Base-by-base conservation (phyloP, 2,113 vertebrate species). In the Otolemur garnettii region DNA sequence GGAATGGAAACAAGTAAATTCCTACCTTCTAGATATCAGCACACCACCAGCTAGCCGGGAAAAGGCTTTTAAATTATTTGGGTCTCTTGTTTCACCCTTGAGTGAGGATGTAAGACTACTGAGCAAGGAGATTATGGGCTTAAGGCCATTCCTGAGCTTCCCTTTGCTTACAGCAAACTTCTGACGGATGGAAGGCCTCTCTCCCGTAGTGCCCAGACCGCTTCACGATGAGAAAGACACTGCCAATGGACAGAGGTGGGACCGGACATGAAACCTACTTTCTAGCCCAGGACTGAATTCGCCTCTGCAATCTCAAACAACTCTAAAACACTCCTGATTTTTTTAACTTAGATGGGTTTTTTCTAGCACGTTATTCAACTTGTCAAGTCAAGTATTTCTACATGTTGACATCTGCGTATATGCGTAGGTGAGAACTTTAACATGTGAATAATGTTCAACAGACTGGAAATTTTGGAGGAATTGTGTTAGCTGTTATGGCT, bases 311-410 rank as follows among this genome's bases (percentile, higher is more conserved):
- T 71, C 45, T 87, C 42, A 38, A 30, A 33, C 35, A 71, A 59
- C 19, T 26, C 57, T n/a, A 55, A 24, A 35, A 77, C 50, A 60
- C 12, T 75, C 28, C 26, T 38, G n/a, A 84, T 62, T 62, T 57
- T 91, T 88, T 15, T 64, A 87, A 88, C 30, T 55, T 42, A 60
- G 88, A 19, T 7, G 5, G 71, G 60, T 72, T 71, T 71, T 59
- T 15, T 38, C 42, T 68, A 91, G 42, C 3, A 72, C 4, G 50
- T 74, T 30, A 57, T 60, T 85, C 28, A 75, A 62, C 15, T 87
- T 93, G 91, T 19, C 57, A 97, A 94, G 26, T n/a, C 38, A 97
- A 42, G 86, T 93, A 69, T 90, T 97, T 86, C 81, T 78, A 77
- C 0, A 92, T 33, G 12, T 5, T 59, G 87, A 97, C 4, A 83